Evolutionary conservation across 2,888 invertebrate genomes (phyloP), one percentile per base, ranked within the genome.

Genomic region (Dynastes grantii): DNA sequence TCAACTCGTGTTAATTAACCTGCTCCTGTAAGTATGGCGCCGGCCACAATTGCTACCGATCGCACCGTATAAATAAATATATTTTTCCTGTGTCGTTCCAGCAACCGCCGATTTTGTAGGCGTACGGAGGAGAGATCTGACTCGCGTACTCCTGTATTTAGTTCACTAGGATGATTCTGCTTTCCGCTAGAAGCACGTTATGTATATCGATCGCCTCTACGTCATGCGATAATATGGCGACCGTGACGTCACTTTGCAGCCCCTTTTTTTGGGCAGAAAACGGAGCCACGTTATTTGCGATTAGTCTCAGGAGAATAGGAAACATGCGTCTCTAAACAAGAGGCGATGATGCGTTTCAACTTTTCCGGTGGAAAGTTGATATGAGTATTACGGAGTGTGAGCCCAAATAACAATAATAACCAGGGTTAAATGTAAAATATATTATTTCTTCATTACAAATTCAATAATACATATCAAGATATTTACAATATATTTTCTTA

Each of bases 171-270:
- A 45, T 63, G 73, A 75, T 75, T 63, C 73, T 61, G 61, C 73
- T 63, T 75, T 75, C 73, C 61, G 73, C 61, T 75, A 76, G 79
- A 53, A 83, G 81, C 83, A 84, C 85, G 85, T 85, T 85, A 85
- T 81, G 82, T 79, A 80, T 86, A 85, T 85, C 85, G 85, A 85
- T 85, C 86, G 81, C 80, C 81, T 85, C 89, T 88, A 90, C 90
- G 90, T 90, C 90, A 90, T 86, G 82, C 86, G 86, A 84, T 87
- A 89, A 90, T 87, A 90, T 90, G 90, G 90, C 89, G 88, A 84
- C 84, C 83, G 87, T 89, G 89, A 90, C 89, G 89, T 89, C 89
- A 89, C 85, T 82, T 83, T 81, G 82, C 83, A 82, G 83, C 82
- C 73, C 73, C n/a, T n/a, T n/a, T n/a, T n/a, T n/a, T n/a, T n/a